Percentiles rank a stretch among this genome's conserved stretches.
These are phyloP conservation scores for Leptopilina boulardi DNA, from an alignment of 1,140 invertebrate genomes.

Conservation along the genomic window DNA sequence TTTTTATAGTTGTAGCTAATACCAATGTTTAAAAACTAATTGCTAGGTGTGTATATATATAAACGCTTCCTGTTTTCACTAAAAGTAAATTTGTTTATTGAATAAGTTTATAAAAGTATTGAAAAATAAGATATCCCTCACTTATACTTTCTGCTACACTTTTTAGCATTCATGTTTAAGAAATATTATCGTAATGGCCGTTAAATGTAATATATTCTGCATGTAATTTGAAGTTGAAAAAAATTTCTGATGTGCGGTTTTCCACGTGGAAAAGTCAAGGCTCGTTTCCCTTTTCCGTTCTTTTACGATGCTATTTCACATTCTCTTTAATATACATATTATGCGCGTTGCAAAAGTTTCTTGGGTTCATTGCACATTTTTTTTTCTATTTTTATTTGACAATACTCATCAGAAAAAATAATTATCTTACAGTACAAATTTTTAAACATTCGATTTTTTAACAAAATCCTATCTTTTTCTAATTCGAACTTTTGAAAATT, in stretches of 20 bases:
- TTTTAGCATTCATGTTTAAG: neutral
- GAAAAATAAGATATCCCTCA: neutral
- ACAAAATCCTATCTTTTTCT: no score
- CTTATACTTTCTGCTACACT: neutral
- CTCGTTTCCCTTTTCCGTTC: conserved; percentile 1
- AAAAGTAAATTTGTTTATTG: no score
- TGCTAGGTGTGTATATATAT: no score
- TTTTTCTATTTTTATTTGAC: no score
- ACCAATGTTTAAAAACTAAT: no score
- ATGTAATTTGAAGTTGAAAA: neutral
- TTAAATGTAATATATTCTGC: neutral
- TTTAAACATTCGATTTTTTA: no score
- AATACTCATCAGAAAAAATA: no score
- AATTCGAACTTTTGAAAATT: no score
- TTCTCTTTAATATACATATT: neutral
- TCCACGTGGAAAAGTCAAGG: conserved; percentile 1
- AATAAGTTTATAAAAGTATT: neutral
- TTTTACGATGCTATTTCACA: neutral
- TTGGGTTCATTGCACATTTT: neutral
- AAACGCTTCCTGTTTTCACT: no score
- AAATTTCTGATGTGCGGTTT: neutral
- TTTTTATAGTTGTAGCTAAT: no score
- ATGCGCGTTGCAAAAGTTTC: neutral
- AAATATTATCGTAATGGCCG: neutral
- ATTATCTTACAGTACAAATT: no score